phyloP scores from a whole-genome alignment of 2,797 vertebrate species.

The Neosalanx taihuensis region DNA sequence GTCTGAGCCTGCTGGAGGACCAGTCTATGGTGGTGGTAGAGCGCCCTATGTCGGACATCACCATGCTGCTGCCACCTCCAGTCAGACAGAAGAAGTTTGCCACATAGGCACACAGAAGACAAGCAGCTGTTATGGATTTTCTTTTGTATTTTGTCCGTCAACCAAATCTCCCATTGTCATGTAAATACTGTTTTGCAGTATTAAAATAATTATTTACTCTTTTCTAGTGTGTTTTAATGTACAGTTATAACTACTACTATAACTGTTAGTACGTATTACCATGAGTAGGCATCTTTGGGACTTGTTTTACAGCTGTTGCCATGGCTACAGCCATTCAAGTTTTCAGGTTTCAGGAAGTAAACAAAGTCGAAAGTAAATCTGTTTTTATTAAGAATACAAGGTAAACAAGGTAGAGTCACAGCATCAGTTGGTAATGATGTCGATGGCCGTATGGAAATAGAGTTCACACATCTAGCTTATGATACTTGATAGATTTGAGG shows the following conservation, averaged over 20 bases:
- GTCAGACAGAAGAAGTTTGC: slow-evolving; percentile 93
- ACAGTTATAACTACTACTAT: not conserved
- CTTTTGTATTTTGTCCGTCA: slow-evolving; percentile 16
- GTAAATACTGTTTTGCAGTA: slow-evolving; percentile 41
- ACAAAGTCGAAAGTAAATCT: too few relatives aligned
- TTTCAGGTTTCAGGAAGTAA: not conserved
- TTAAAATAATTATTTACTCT: slow-evolving; percentile 54
- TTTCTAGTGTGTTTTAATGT: not conserved
- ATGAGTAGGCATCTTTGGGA: too few relatives aligned
- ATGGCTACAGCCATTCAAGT: too few relatives aligned
- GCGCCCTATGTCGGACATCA: slow-evolving; percentile 83
- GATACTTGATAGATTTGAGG: slow-evolving; percentile 7
- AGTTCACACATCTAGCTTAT: slow-evolving; percentile 46
- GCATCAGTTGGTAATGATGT: slow-evolving; percentile 50
- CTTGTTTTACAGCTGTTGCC: too few relatives aligned
- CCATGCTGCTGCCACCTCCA: slow-evolving; percentile 83
- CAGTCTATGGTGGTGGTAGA: slow-evolving; percentile 88
- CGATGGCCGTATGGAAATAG: slow-evolving; percentile 37
- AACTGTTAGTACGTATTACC: too few relatives aligned
- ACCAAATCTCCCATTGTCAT: slow-evolving; percentile 20
- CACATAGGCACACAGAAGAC: slow-evolving; percentile 68
- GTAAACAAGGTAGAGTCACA: slow-evolving; percentile 34
- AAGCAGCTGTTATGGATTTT: not conserved
- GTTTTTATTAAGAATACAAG: slow-evolving; percentile 59
- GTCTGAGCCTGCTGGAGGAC: slow-evolving; percentile 80